Evolutionary conservation across 1,140 invertebrate genomes (phyloP).

Genomic region (Papilio polyxenes): DNA sequence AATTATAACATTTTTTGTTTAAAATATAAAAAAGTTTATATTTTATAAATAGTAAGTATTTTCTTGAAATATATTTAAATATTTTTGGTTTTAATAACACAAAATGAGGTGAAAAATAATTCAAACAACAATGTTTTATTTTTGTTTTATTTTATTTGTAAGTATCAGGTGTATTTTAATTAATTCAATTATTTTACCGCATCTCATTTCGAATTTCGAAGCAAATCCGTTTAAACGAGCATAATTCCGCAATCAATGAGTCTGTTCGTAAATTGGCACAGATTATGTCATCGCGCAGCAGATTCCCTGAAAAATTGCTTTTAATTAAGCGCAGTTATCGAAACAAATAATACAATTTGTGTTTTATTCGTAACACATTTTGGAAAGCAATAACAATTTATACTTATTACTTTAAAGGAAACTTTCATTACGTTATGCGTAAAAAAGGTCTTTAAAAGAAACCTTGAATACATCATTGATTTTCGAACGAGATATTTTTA

Average conservation of each 20-base stretch:
- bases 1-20: too few species aligned
- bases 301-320: slow-evolving; percentile 8
- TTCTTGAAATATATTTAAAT: too few species aligned
- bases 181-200: not conserved
- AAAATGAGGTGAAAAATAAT: not conserved
- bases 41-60: too few species aligned
- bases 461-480: not conserved
- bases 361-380: not conserved
- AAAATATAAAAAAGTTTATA: too few species aligned
- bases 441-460: not conserved
- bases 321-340: slow-evolving; percentile 1
- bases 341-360: not conserved
- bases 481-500: too few species aligned
- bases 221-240: slow-evolving; percentile 24
- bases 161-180: not conserved
- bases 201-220: slow-evolving; percentile 2
- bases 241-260: slow-evolving; percentile 37
- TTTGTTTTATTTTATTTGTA: not conserved
- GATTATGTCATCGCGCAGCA: slow-evolving; percentile 33
- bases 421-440: not conserved
- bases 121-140: too few species aligned
- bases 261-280: slow-evolving; percentile 21
- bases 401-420: not conserved
- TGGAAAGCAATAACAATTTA: not conserved
- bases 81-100: not conserved